Base-by-base conservation (phyloP, 2,888 invertebrate species). In the Torymus aiolomorphi region DNA sequence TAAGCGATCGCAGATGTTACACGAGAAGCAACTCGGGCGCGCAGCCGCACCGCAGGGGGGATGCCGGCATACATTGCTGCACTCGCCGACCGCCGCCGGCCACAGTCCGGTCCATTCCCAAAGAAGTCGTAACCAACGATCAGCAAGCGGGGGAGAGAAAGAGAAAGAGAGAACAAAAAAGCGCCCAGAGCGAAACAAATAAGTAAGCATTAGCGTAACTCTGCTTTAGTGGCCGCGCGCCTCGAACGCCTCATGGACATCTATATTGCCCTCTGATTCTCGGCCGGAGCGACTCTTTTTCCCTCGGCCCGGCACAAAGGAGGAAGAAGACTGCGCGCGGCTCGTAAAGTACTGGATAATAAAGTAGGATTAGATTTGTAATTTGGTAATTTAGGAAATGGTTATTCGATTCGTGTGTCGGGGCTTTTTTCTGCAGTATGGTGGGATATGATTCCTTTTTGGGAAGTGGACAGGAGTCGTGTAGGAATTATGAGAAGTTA, bases 131-230 rank as follows among this genome's bases (percentile, higher is more conserved):
- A 89, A 88, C 83, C 84, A 87, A 87, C 84, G 86, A 86, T 89
- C 86, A 87, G 78, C 5, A 51, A 24, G 20, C 16, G 10, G 10
- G 24, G 66, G 75, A 82, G 76, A 76, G 84, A 82, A 1, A 18
- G 62, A 1, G n/a, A 0, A 24, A 1, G 31, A 12, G 57, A 63
- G 61, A 65, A 51, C 75, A 65, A 71, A 75, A 82, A 76, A 77
- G 84, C 82, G 42, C 42, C 42, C 42, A 82, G 78, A 83, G 76
- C 78, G 81, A 82, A 82, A 83, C 83, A 86, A 87, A 87, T 88
- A 89, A 89, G 87, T 89, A 87, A 87, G 88, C 86, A 86, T 89
- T 88, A 88, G 85, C 84, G 85, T 88, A 87, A 89, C 86, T 85
- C 86, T 86, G 85, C 85, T 88, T 89, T 89, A 89, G 87, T 86